Conservation (phyloP, 2,888 invertebrate genomes). For the Nesidiocoris tenuis region DNA sequence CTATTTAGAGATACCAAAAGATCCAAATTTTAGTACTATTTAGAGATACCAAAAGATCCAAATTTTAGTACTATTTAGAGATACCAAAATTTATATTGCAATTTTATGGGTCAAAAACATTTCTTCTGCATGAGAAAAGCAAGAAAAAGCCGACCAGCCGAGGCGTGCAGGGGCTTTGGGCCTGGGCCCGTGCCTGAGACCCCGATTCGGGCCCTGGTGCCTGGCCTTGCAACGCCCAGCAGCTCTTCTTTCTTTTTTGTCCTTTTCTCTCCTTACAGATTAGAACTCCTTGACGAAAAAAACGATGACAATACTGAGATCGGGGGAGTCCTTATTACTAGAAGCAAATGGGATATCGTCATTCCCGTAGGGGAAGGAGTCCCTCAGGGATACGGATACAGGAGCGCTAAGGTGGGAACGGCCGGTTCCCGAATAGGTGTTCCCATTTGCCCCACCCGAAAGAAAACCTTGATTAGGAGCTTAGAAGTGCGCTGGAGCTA, state of each 20-base stretch:
- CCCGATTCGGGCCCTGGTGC: too few relatives aligned
- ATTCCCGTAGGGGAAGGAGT: not conserved
- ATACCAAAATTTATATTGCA: too few relatives aligned
- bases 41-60: too few relatives aligned
- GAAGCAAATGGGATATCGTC: not conserved
- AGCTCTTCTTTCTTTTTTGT: not conserved
- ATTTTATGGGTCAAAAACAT: too few relatives aligned
- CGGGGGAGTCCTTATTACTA: not conserved
- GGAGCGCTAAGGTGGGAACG: constrained; percentile 19
- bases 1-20: too few relatives aligned
- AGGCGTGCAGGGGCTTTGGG: too few relatives aligned
- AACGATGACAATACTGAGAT: not conserved
- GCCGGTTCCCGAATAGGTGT: constrained; percentile 30
- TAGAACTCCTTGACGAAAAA: not conserved
- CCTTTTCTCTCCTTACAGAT: not conserved
- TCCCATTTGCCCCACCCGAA: constrained; percentile 40
- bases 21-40: too few relatives aligned
- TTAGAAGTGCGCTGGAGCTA: constrained; percentile 3
- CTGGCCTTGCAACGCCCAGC: not conserved
- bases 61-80: too few relatives aligned
- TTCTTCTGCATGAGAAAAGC: too few relatives aligned
- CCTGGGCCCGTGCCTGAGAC: too few relatives aligned
- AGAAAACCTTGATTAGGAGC: constrained; percentile 13
- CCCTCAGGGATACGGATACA: constrained; percentile 11
- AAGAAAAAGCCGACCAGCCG: too few relatives aligned